Conservation (phyloP, 2,888 invertebrate genomes). For the Orthosia gracilis region DNA sequence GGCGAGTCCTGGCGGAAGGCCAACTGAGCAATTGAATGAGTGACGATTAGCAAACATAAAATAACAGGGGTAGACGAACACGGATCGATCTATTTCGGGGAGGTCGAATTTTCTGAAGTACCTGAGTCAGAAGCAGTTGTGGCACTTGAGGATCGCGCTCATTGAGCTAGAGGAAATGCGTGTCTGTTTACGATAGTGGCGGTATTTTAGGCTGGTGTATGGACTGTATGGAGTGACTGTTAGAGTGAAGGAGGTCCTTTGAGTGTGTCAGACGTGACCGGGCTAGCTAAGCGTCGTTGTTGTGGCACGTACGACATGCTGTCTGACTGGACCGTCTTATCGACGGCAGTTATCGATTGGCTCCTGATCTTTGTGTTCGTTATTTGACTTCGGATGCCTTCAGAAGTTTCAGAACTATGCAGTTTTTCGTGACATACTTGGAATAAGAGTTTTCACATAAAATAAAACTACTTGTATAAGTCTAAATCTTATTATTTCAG, state of each 20-base stretch:
- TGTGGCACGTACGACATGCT: conserved; percentile 64
- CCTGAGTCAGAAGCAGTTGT: conserved; percentile 83
- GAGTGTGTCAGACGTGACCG: conserved; percentile 86
- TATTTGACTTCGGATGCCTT: conserved; percentile 17
- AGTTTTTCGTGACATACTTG: neutral
- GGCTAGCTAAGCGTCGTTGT: conserved; percentile 76
- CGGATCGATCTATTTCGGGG: conserved; percentile 86
- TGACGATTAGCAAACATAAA: conserved; percentile 85
- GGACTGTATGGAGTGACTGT: conserved; percentile 63
- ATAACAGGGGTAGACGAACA: conserved; percentile 86
- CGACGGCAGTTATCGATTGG: conserved; percentile 49
- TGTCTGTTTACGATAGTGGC: conserved; percentile 79
- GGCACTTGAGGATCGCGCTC: conserved; percentile 82
- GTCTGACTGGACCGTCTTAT: conserved; percentile 63
- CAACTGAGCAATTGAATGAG: conserved; percentile 88
- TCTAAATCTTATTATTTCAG: too few relatives aligned
- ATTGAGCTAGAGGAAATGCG: conserved; percentile 86
- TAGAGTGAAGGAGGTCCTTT: conserved; percentile 77
- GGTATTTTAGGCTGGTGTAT: conserved; percentile 66
- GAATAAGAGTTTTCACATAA: neutral
- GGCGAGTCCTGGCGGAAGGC: conserved; percentile 86
- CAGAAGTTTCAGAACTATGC: neutral
- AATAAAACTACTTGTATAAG: too few relatives aligned
- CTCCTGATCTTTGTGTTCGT: conserved; percentile 24
- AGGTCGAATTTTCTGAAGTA: conserved; percentile 85